Evolutionary conservation across 2,797 vertebrate species (phyloP), one percentile per base, ranked within the genome.

Genomic region (Holocentrus rufus): DNA sequence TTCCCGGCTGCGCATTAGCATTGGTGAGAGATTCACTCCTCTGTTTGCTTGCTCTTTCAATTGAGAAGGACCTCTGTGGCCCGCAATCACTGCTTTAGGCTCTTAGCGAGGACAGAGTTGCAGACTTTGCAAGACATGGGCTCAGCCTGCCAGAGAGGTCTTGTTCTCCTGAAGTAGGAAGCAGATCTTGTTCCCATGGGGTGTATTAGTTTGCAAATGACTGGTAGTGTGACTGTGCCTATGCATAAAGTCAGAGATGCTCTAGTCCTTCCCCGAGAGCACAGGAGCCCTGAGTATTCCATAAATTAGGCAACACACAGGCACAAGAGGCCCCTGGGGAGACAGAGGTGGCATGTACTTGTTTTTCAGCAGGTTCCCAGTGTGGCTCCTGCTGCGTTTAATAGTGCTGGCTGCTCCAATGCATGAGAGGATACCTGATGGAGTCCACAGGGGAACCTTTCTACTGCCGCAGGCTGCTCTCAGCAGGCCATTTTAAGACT

Each of bases 361-460:
- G 88, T 92, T 92, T 94, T 91, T 89, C 87, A 85, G 86, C 90
- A 84, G 80, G 84, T 68, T 88, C 85, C 85, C 75, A 75, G 77
- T 66, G 81, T 75, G 77, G 70, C 85, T 81, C 91, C 84, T 78
- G 88, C 91, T 89, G 91, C 2, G 83, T 86, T 90, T 86, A 86
- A 88, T 86, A 88, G 90, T 73, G 70, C 77, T 62, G 85, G 68
- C 72, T 83, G 80, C 75, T 82, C 62, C 58, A 60, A 74, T 77
- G 81, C 88, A 77, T 87, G 22, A 78, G 86, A 77, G 87, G 82
- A 88, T 88, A 88, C 87, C 84, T 88, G 87, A 87, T 84, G 59
- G 83, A 89, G 83, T 91, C 88, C 68, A 70, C 50, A 42, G 85
- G 89, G 86, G 82, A 72, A 81, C 34, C 59, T 72, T 80, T 83